Base-by-base conservation (phyloP, 2,797 vertebrate species). In the Tadarida brasiliensis region DNA sequence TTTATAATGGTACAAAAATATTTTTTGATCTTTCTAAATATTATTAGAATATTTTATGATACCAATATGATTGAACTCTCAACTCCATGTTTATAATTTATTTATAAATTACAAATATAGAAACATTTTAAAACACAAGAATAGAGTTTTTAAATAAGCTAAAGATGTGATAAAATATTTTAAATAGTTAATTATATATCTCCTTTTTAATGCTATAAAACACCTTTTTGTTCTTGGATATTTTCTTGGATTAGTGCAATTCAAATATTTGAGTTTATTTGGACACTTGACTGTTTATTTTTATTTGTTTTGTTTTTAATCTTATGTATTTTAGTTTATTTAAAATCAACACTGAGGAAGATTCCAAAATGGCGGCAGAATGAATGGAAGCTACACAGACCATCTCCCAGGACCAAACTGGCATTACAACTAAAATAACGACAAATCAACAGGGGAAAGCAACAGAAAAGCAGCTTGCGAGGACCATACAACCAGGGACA, bases 131-230 rank as follows among this genome's bases (percentile, higher is more conserved):
- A 92, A 93, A 65, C 5, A 65, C 1, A 67, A 78, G 19, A 70
- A 84, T 15, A 83, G 5, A 71, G 68, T 73, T 70, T 78, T 95
- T 33, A 95, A 96, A 65, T 94, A 51, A 70, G 26, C 47, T n/a
- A 78, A 95, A 61, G 44, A 67, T 71, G 19, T 73, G 12, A 80
- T 57, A 49, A 94, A 84, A 47, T 91, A 86, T 54, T 73, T 90
- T 83, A 47, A 93, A 94, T 59, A 81, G 30, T 71, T 65, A 81
- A 33, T 71, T 65, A 26, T 39, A 19, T 51, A 80, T 47, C 51
- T 76, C 49, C 28, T 82, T 82, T 90, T 70, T 74, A 94, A 68
- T 44, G 49, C 17, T 51, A 71, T 15, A 87, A 65, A 54, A 61
- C 24, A 89, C 0, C n/a, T 74, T 77, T 94, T 68, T 78, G 15